These are phyloP conservation scores for Neofelis nebulosa DNA, from an alignment of 2,113 vertebrate species.

Conservation along the genomic window DNA sequence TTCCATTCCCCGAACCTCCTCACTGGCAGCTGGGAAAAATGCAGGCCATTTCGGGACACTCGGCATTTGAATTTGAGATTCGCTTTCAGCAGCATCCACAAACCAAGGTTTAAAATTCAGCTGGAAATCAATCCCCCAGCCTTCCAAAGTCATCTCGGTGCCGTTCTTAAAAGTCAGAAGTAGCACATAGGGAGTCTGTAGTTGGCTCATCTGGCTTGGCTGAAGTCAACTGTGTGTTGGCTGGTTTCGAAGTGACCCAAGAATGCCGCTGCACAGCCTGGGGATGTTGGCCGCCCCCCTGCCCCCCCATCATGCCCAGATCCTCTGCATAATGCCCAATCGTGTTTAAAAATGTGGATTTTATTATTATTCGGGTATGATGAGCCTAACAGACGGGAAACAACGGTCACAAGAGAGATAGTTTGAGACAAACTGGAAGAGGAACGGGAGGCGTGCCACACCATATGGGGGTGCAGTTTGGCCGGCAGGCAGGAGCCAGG, in stretches of 20 bases:
- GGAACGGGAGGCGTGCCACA: accelerated
- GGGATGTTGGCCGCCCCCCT: neutral
- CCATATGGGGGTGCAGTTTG: neutral
- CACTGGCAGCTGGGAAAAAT: neutral
- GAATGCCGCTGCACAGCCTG: neutral
- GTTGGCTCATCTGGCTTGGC: neutral
- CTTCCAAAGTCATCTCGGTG: neutral
- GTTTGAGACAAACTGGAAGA: neutral
- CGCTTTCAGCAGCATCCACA: conserved; percentile 56
- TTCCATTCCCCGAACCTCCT: neutral
- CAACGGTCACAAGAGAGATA: neutral
- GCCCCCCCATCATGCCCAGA: accelerated
- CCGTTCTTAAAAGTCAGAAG: neutral
- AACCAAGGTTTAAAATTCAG: conserved; percentile 59
- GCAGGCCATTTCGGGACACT: conserved; percentile 60
- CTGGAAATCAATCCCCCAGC: neutral
- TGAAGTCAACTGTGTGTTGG: neutral
- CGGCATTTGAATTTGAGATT: conserved; percentile 63
- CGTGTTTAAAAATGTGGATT: neutral
- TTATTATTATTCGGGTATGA: neutral
- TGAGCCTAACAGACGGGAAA: neutral
- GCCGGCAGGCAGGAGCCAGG: neutral
- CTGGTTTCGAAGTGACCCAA: neutral
- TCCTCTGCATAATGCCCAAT: neutral
- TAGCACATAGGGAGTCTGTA: neutral